Percentiles rank a stretch among this genome's conserved stretches.
phyloP scores from a whole-genome alignment of 2,888 invertebrate genomes.

The Poecilobothrus nobilitatus region DNA sequence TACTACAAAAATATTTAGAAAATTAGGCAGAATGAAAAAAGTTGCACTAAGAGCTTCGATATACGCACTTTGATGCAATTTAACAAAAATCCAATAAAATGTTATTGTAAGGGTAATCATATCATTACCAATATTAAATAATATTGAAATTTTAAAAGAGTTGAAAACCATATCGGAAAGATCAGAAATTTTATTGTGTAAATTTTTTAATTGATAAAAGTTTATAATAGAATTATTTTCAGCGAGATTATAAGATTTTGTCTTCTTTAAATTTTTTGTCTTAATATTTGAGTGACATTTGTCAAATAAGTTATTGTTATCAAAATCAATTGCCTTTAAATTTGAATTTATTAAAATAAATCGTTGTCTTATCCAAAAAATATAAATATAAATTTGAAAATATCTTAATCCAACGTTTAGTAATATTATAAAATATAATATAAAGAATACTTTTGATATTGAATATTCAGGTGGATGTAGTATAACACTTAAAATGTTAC shows the following conservation, averaged over 20 bases:
- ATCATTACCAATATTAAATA: background rate
- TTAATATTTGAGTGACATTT: background rate
- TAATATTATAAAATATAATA: background rate
- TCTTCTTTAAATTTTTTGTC: constrained; percentile 21
- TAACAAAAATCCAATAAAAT: background rate
- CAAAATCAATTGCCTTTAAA: background rate
- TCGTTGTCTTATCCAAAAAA: background rate
- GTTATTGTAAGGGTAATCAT: background rate
- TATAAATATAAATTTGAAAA: constrained; percentile 1
- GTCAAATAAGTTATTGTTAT: background rate
- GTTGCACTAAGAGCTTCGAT: background rate
- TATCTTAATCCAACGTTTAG: background rate
- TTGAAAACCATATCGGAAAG: background rate
- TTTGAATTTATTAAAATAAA: background rate
- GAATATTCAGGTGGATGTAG: background rate
- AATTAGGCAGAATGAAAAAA: background rate
- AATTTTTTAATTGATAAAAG: background rate
- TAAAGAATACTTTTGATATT: background rate
- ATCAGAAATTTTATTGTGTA: background rate
- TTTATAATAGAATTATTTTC: background rate
- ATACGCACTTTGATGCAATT: background rate
- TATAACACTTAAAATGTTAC: background rate
- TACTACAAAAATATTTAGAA: background rate
- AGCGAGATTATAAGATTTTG: constrained; percentile 4
- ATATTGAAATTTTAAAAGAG: background rate